Evolutionary conservation across 1,140 invertebrate genomes (phyloP).

Genomic region (Acyrthosiphon pisum): DNA sequence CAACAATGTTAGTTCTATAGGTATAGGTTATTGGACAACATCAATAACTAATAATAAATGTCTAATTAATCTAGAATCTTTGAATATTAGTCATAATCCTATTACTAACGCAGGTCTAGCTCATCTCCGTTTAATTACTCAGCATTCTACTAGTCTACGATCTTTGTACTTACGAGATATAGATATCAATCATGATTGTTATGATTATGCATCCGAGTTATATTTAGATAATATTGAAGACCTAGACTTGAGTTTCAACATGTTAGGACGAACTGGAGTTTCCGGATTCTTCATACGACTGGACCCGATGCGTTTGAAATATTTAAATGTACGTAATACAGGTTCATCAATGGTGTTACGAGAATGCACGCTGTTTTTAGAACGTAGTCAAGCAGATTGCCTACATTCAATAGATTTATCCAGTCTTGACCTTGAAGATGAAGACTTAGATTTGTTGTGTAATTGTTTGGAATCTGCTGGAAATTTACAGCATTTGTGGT

Average conservation of each 20-base stretch:
- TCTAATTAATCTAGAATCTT: conserved; percentile 47
- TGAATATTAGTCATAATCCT: conserved; percentile 54
- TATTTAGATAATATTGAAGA: conserved; percentile 56
- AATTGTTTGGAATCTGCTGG: conserved; percentile 52
- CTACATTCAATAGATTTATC: conserved; percentile 52
- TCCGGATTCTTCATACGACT: conserved; percentile 50
- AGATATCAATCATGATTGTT: conserved; percentile 56
- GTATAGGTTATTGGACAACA: conserved; percentile 56
- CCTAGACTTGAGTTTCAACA: conserved; percentile 59
- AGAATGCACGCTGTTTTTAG: conserved; percentile 57
- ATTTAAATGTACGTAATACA: conserved; percentile 55
- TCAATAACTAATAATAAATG: conserved; percentile 48
- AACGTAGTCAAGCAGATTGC: conserved; percentile 40
- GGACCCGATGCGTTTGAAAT: conserved; percentile 41
- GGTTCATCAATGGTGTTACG: conserved; percentile 44
- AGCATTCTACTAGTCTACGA: conserved; percentile 24
- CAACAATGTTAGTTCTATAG: conserved; percentile 59
- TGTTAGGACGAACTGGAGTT: conserved; percentile 59
- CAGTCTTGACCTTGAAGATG: conserved; percentile 57
- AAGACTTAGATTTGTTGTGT: conserved; percentile 53
- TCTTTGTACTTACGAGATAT: conserved; percentile 46
- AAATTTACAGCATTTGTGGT: conserved; percentile 37
- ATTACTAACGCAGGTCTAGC: conserved; percentile 40
- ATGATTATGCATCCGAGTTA: conserved; percentile 20
- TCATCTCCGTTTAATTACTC: conserved; percentile 42